Percentiles rank a stretch among this genome's conserved stretches.
Evolutionary conservation across 1,140 invertebrate species (phyloP).

Genomic region (Oreohelix idahoensis): DNA sequence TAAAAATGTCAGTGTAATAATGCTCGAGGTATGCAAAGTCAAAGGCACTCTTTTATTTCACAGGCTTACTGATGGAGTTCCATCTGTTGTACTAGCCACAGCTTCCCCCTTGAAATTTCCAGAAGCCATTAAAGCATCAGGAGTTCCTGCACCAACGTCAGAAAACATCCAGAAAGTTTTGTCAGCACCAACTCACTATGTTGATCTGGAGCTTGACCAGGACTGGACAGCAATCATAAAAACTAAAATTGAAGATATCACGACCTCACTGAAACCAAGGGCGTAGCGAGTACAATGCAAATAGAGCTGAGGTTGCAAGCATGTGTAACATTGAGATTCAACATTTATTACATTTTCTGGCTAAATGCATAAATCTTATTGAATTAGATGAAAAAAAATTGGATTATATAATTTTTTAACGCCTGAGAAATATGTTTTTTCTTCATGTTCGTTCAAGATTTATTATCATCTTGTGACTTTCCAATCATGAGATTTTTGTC

Average conservation of each 20-base stretch:
- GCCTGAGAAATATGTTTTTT: no score
- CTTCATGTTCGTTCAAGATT: no score
- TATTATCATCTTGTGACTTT: no score
- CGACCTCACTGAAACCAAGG: background rate
- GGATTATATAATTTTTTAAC: no score
- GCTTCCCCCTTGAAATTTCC: conserved; percentile 75
- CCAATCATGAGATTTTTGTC: no score
- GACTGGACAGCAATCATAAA: conserved; percentile 70
- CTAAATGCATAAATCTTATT: no score
- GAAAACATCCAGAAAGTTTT: conserved; percentile 49
- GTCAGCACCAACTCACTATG: conserved; percentile 54
- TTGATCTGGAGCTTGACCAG: conserved; percentile 65
- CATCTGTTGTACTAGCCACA: conserved; percentile 70
- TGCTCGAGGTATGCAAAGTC: no score
- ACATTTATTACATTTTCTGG: no score
- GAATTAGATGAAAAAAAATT: no score
- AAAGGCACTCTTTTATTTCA: background rate
- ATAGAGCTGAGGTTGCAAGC: background rate
- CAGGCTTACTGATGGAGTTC: background rate
- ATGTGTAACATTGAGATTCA: no score
- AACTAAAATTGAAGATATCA: conserved; percentile 67
- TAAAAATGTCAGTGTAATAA: no score
- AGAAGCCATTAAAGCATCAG: conserved; percentile 69
- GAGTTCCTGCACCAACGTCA: conserved; percentile 40
- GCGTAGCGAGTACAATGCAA: background rate